Evolutionary conservation across 1,140 invertebrate genomes (phyloP).

Genomic region (Cepaea nemoralis): DNA sequence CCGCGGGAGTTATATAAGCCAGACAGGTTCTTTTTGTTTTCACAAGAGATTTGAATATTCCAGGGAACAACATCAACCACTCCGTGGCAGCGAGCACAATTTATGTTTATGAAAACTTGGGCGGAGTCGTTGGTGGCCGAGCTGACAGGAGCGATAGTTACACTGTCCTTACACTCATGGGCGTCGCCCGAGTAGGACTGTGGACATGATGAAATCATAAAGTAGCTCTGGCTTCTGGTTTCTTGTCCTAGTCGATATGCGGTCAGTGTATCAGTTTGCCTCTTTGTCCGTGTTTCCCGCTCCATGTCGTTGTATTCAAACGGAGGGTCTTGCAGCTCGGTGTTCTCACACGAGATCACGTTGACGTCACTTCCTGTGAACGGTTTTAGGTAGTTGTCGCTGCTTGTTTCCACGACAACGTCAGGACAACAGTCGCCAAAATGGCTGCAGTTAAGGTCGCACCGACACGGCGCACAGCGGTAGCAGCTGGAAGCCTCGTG

Average conservation of each 20-base stretch:
- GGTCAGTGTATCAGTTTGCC: not conserved
- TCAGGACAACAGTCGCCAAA: conserved; percentile 24
- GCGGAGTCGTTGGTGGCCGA: not conserved
- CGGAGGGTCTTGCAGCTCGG: not conserved
- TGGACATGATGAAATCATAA: conserved; percentile 21
- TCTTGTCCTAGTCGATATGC: not conserved
- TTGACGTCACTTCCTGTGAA: not conserved
- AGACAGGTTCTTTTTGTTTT: not conserved
- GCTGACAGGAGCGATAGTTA: not conserved
- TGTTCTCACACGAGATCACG: not conserved
- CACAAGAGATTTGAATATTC: conserved; percentile 23
- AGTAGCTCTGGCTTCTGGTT: not conserved
- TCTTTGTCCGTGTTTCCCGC: not conserved
- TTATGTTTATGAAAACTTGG: not conserved
- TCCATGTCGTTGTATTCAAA: not conserved
- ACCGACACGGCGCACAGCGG: conserved; percentile 6
- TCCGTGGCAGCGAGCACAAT: conserved; percentile 24
- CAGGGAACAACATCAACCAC: conserved; percentile 7
- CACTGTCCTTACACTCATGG: not conserved
- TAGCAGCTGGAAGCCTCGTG: conserved; percentile 2
- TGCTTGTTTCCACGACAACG: not conserved
- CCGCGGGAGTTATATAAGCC: not conserved
- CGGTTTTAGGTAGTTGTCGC: not conserved
- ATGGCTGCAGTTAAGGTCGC: not conserved
- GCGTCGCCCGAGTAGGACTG: not conserved